Conservation (phyloP, 2,113 vertebrate species). For the Psilopogon haemacephalus region DNA sequence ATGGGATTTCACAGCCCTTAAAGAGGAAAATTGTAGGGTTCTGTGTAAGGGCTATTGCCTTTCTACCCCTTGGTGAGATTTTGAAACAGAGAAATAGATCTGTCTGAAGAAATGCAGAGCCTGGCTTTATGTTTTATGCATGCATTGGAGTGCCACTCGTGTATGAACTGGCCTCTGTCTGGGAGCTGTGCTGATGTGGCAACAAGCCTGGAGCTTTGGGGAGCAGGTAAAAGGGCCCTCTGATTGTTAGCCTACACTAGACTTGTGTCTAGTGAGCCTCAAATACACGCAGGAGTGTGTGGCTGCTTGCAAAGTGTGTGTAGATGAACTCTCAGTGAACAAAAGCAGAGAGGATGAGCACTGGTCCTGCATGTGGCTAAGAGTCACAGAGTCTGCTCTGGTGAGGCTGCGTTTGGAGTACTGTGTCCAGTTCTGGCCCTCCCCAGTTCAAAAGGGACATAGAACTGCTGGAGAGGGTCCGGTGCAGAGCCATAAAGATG, state of each 20-base stretch:
- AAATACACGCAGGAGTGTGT: background rate
- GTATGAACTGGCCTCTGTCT: background rate
- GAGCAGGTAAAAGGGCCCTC: background rate
- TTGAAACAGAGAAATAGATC: background rate
- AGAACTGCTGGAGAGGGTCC: no score
- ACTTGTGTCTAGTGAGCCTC: background rate
- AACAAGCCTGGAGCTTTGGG: background rate
- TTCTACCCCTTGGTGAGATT: background rate
- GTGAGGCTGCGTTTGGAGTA: no score
- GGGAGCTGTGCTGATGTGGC: background rate
- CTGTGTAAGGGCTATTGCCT: background rate
- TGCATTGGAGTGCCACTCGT: background rate
- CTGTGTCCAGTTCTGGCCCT: no score
- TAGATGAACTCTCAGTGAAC: background rate
- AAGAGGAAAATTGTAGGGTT: background rate
- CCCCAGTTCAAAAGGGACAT: no score
- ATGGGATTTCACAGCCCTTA: background rate
- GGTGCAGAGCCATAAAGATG: no score
- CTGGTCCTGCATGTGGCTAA: rapidly evolving
- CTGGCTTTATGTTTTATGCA: background rate
- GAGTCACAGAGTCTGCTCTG: background rate
- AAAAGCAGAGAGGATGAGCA: rapidly evolving
- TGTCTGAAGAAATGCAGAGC: background rate
- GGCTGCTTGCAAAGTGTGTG: background rate
- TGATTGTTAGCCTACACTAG: background rate